Evolutionary conservation across 1,140 invertebrate species (phyloP).

Genomic region (Stegodyphus dumicola): DNA sequence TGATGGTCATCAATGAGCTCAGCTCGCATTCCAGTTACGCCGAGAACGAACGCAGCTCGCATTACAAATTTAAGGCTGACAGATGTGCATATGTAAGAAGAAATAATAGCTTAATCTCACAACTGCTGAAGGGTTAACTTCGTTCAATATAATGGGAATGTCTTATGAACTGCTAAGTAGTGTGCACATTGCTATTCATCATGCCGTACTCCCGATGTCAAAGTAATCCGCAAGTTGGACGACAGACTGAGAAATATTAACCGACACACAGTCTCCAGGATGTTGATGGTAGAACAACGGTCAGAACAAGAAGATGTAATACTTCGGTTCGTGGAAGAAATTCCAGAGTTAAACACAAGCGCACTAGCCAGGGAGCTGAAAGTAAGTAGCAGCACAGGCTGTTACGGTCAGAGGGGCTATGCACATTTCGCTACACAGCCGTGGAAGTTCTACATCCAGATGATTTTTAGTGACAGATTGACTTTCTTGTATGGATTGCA

Average conservation of each 20-base stretch:
- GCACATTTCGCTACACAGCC: not conserved
- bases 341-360: not conserved
- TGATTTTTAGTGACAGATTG: not conserved
- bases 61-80: too few relatives aligned
- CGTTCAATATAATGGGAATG: constrained; percentile 4
- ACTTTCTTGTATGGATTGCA: not conserved
- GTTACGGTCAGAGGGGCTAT: not conserved
- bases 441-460: not conserved
- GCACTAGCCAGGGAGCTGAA: not conserved
- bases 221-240: constrained; percentile 9
- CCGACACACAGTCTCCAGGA: not conserved
- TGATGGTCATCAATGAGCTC: too few relatives aligned
- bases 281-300: not conserved
- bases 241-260: constrained; percentile 14
- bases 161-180: not conserved
- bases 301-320: not conserved
- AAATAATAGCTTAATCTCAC: too few relatives aligned
- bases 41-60: too few relatives aligned
- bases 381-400: not conserved
- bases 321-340: not conserved
- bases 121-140: not conserved
- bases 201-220: constrained; percentile 1
- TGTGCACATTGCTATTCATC: not conserved
- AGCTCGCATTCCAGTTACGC: too few relatives aligned
- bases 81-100: too few relatives aligned